phyloP scores from a whole-genome alignment of 2,113 vertebrate genomes.

The Oncorhynchus kisutch region DNA sequence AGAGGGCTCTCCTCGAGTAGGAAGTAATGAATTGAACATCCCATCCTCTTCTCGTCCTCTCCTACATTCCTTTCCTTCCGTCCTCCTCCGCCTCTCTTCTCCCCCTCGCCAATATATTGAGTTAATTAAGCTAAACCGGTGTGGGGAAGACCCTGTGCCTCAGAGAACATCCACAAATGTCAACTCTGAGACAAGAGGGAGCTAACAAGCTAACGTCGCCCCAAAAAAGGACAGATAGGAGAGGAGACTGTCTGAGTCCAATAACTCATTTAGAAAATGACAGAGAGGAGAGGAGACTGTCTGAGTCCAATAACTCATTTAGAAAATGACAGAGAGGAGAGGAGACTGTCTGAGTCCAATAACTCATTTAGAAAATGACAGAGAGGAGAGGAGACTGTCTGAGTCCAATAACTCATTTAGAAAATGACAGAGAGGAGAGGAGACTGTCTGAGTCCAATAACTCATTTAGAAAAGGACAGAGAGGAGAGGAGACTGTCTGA shows the following conservation, averaged over 20 bases:
- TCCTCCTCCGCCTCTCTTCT: background rate
- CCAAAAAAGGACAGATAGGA: background rate
- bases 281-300: too few relatives aligned
- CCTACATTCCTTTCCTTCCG: too few relatives aligned
- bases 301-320: too few relatives aligned
- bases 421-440: too few relatives aligned
- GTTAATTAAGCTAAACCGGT: slow-evolving; percentile 43
- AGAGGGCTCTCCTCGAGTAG: background rate
- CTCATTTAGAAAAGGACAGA: too few relatives aligned
- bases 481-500: too few relatives aligned
- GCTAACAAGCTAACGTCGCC: background rate
- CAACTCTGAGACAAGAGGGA: background rate
- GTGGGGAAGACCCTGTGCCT: slow-evolving; percentile 19
- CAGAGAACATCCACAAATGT: slow-evolving; percentile 36
- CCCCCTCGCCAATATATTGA: slow-evolving; percentile 27
- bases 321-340: slow-evolving; percentile 11
- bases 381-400: too few relatives aligned
- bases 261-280: background rate
- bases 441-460: too few relatives aligned
- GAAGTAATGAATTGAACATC: slow-evolving; percentile 28
- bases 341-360: too few relatives aligned
- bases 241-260: background rate
- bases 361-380: too few relatives aligned
- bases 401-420: too few relatives aligned
- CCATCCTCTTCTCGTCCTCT: too few relatives aligned